phyloP scores from a whole-genome alignment of 2,113 vertebrate species.

The Brachyistius frenatus region DNA sequence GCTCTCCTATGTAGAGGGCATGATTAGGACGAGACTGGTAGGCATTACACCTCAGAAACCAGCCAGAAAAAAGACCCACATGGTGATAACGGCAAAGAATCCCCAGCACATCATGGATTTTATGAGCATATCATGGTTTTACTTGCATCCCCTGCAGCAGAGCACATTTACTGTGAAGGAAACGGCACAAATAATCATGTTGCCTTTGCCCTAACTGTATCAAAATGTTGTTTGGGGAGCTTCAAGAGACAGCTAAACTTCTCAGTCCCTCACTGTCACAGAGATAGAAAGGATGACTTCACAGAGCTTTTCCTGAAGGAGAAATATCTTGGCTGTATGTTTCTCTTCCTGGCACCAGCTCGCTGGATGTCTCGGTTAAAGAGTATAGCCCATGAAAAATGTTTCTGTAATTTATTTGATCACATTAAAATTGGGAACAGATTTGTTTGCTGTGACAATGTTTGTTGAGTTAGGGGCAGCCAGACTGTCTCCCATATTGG shows the following conservation, averaged over 20 bases:
- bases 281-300: slow-evolving; percentile 77
- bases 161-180: slow-evolving; percentile 73
- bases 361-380: slow-evolving; percentile 71
- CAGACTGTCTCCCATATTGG: slow-evolving; percentile 75
- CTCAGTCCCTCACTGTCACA: slow-evolving; percentile 64
- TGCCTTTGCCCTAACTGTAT: slow-evolving; percentile 73
- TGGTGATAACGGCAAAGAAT: slow-evolving; percentile 73
- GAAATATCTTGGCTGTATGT: slow-evolving; percentile 68
- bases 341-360: slow-evolving; percentile 64
- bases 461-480: slow-evolving; percentile 79
- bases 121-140: slow-evolving; percentile 74
- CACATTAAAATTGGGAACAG: slow-evolving; percentile 78
- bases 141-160: slow-evolving; percentile 56
- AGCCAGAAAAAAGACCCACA: slow-evolving; percentile 65
- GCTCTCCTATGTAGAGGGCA: slow-evolving; percentile 45
- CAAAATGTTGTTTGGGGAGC: slow-evolving; percentile 76
- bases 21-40: slow-evolving; percentile 69
- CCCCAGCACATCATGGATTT: slow-evolving; percentile 73
- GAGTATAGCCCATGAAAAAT: slow-evolving; percentile 72
- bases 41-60: slow-evolving; percentile 59
- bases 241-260: slow-evolving; percentile 74
- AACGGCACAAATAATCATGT: slow-evolving; percentile 78
- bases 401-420: slow-evolving; percentile 80
- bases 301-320: slow-evolving; percentile 76
- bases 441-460: slow-evolving; percentile 84